phyloP scores from a whole-genome alignment of 2,888 invertebrate species.

The Sphecodes monilicornis region DNA sequence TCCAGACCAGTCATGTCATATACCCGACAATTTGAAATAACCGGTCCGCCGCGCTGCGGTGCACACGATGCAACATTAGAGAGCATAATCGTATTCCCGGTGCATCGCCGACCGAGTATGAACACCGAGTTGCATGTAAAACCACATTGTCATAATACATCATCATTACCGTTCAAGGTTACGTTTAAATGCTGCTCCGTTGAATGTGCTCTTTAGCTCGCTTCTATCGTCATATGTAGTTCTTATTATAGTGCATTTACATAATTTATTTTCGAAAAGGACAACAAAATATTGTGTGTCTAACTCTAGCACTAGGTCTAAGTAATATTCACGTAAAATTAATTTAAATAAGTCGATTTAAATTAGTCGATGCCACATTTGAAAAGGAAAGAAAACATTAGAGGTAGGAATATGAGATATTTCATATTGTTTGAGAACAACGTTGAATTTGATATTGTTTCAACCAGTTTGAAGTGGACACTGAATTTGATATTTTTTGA shows the following conservation, averaged over 20 bases:
- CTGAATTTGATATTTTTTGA: too few species aligned
- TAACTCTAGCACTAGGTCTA: neutral
- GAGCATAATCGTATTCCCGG: neutral
- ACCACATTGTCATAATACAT: constrained; percentile 7
- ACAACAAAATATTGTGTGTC: neutral
- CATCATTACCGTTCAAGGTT: neutral
- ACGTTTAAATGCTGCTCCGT: neutral
- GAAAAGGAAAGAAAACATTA: too few species aligned
- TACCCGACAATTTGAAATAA: constrained; percentile 24
- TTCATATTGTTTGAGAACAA: too few species aligned
- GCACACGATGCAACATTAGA: neutral
- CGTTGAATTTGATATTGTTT: too few species aligned
- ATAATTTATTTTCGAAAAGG: neutral
- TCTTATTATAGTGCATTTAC: neutral
- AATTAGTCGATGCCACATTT: too few species aligned
- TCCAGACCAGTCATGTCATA: neutral
- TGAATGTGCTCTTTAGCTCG: neutral
- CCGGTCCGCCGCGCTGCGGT: neutral
- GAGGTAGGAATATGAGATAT: too few species aligned
- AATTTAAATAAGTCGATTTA: too few species aligned
- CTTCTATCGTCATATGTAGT: neutral
- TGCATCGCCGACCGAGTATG: neutral
- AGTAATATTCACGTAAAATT: too few species aligned
- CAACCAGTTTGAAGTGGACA: too few species aligned
- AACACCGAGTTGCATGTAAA: constrained; percentile 1